Evolutionary conservation across 2,797 vertebrate species (phyloP).

Genomic region (Liasis olivaceus): DNA sequence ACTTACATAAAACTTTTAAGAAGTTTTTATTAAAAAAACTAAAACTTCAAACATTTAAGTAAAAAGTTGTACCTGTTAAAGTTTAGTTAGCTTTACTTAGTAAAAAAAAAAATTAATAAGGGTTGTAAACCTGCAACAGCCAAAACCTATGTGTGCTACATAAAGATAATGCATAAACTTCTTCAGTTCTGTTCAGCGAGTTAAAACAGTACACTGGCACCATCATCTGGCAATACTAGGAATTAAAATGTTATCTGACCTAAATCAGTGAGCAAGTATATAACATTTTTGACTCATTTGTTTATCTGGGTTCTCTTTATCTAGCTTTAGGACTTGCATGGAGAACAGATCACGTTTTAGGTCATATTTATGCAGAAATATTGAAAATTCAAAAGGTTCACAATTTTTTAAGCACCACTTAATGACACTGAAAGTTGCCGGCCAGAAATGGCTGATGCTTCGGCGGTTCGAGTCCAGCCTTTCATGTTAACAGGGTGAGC

Average conservation of each 20-base stretch:
- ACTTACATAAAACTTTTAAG: slow-evolving; percentile 36
- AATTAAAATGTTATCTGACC: slow-evolving; percentile 1
- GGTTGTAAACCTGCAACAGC: slow-evolving; percentile 4
- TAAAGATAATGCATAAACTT: slow-evolving; percentile 10
- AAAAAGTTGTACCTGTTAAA: background rate
- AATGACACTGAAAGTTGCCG: no score
- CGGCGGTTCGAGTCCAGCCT: no score
- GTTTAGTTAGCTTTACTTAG: background rate
- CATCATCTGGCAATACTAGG: slow-evolving; percentile 58
- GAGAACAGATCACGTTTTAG: no score
- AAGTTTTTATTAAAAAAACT: background rate
- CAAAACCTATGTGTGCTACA: slow-evolving; percentile 40
- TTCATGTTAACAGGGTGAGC: no score
- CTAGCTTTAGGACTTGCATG: no score
- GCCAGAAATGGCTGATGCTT: no score
- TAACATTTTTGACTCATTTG: no score
- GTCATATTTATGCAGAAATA: no score
- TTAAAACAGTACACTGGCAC: slow-evolving; percentile 50
- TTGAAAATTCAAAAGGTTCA: no score
- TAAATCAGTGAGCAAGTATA: background rate
- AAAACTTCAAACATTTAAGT: background rate
- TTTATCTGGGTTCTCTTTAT: no score
- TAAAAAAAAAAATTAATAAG: slow-evolving; percentile 18
- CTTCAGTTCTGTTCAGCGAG: background rate
- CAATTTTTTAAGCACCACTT: no score